phyloP scores from a whole-genome alignment of 2,797 vertebrate genomes.

The Lophura swinhoii region DNA sequence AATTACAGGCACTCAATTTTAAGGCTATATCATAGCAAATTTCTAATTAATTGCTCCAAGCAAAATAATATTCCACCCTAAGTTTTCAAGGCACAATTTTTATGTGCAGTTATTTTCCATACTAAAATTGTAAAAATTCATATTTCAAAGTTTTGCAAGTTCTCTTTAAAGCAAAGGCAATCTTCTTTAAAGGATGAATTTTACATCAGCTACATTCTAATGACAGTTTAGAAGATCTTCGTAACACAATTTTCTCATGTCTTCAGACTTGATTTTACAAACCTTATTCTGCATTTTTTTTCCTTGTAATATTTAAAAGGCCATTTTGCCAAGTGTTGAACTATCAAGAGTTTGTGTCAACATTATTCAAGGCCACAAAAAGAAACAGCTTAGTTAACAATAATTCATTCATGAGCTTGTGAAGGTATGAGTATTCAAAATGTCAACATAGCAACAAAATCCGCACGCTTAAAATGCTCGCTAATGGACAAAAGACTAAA shows the following conservation, averaged over 20 bases:
- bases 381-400: neutral
- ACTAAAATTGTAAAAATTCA: fast-evolving
- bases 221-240: neutral
- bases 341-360: neutral
- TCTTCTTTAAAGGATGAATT: neutral
- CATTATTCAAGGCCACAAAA: neutral
- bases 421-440: neutral
- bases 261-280: neutral
- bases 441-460: neutral
- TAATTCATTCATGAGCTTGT: neutral
- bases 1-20: neutral
- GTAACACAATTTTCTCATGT: neutral
- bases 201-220: neutral
- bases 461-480: neutral
- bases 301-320: neutral
- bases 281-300: neutral
- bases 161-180: neutral
- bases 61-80: neutral
- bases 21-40: neutral
- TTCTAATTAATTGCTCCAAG: neutral
- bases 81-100: neutral
- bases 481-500: neutral
- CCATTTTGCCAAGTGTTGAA: neutral
- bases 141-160: neutral
- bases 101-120: neutral